These are phyloP conservation scores for Cepphus grylle DNA, from an alignment of 2,113 vertebrate genomes.

Conservation along the genomic window DNA sequence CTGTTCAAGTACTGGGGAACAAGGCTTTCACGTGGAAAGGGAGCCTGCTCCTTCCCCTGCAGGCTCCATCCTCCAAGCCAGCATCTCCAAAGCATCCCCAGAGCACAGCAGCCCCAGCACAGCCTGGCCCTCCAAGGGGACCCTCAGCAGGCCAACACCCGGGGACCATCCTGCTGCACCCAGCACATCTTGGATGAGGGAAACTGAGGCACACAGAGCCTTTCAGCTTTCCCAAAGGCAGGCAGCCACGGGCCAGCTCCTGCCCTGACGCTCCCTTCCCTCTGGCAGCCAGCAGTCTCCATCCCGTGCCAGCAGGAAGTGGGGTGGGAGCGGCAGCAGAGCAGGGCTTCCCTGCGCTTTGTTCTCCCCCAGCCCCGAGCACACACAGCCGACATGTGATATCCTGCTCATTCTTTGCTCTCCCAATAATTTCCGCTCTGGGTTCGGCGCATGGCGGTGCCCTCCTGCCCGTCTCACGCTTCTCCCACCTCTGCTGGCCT, in stretches of 20 bases:
- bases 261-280: background rate
- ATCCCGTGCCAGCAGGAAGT: conserved; percentile 13
- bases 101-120: background rate
- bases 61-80: background rate
- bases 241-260: accelerated
- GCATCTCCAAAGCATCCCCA: background rate
- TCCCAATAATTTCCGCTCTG: background rate
- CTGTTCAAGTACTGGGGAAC: background rate
- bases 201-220: background rate
- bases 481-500: background rate
- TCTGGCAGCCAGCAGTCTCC: background rate
- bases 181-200: accelerated
- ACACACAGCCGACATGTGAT: background rate
- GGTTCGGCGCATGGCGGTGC: background rate
- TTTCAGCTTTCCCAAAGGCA: background rate
- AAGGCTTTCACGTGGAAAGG: accelerated
- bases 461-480: background rate
- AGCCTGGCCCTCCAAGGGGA: background rate
- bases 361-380: conserved; percentile 4
- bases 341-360: conserved; percentile 50
- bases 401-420: conserved; percentile 50
- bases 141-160: background rate
- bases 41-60: background rate
- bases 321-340: background rate
- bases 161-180: background rate